Evolutionary conservation across 2,797 vertebrate species (phyloP), one percentile per base, ranked within the genome.

Genomic region (Euthynnus affinis): DNA sequence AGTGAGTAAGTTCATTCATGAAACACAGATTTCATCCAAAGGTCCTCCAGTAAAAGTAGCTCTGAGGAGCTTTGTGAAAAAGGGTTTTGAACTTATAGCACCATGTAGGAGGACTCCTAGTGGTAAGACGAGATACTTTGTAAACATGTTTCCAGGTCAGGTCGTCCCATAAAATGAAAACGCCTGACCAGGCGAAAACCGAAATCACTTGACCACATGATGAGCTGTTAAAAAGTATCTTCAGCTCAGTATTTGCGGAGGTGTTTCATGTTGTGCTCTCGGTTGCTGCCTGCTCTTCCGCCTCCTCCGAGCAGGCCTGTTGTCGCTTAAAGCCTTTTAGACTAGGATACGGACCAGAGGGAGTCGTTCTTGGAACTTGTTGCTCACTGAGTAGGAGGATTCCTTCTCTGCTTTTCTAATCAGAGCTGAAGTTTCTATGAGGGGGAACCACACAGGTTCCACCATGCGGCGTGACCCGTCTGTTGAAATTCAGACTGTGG

Each of bases 331-430:
- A 87, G 72, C 67, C 66, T 76, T 52, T 77, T 49, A 71, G 82
- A 82, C 82, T 82, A 74, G 56, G 81, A 88, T 74, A 22, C 49
- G 75, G 63, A 87, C 87, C 66, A 53, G 68, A 67, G 91, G 86
- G 91, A 92, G 88, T 88, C 63, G 29, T 89, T 89, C 71, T 83
- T 88, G 90, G 86, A 93, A 88, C 86, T 89, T 68, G 81, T 87
- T 91, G 88, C 79, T 79, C 83, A 83, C 79, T 71, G 75, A 93
- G 93, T 92, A 91, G 93, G 92, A 93, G 88, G 90, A 91, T 91
- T 88, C 87, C 81, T 91, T 58, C 82, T 90, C 91, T 94, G 94
- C 88, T 94, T 95, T 95, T 94, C 87, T 90, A 92, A 95, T 95
- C 90, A 88, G 77, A 89, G 86, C 84, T 85, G 71, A 78, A 58